Evolutionary conservation across 2,888 invertebrate species (phyloP).

Genomic region (Heliconius erato): DNA sequence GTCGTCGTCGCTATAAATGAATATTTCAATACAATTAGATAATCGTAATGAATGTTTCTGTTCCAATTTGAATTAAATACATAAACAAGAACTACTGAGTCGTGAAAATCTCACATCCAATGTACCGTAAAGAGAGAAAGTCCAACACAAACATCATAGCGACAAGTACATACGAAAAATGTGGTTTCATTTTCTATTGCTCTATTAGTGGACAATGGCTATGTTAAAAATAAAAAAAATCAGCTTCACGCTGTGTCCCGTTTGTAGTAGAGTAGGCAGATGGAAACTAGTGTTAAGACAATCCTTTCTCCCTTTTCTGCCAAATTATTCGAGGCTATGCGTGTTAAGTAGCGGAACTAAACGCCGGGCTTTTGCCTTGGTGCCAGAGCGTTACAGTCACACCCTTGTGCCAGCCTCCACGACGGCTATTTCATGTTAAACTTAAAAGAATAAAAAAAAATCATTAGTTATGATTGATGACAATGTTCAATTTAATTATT

Average conservation of each 20-base stretch:
- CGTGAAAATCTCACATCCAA: constrained; percentile 61
- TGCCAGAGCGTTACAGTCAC: too few relatives aligned
- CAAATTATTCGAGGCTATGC: too few relatives aligned
- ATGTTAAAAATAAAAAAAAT: constrained; percentile 39
- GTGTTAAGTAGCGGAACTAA: too few relatives aligned
- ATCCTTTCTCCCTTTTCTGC: too few relatives aligned
- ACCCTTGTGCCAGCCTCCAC: too few relatives aligned
- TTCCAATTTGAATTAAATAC: constrained; percentile 20
- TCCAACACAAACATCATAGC: constrained; percentile 63
- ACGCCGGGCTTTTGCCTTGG: too few relatives aligned
- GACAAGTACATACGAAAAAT: constrained; percentile 63
- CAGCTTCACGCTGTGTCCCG: neutral
- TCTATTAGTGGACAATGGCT: constrained; percentile 27
- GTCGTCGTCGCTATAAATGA: neutral
- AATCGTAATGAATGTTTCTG: neutral
- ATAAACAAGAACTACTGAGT: constrained; percentile 65
- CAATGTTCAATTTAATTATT: too few relatives aligned
- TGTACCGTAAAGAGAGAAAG: constrained; percentile 77
- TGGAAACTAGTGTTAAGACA: too few relatives aligned
- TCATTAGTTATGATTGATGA: too few relatives aligned
- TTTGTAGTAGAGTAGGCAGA: too few relatives aligned
- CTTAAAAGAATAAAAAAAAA: too few relatives aligned
- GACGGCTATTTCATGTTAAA: too few relatives aligned
- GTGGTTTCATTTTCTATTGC: constrained; percentile 71
- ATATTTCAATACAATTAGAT: neutral